These are phyloP conservation scores for Heliothis virescens DNA, from an alignment of 1,140 invertebrate species.

Conservation along the genomic window DNA sequence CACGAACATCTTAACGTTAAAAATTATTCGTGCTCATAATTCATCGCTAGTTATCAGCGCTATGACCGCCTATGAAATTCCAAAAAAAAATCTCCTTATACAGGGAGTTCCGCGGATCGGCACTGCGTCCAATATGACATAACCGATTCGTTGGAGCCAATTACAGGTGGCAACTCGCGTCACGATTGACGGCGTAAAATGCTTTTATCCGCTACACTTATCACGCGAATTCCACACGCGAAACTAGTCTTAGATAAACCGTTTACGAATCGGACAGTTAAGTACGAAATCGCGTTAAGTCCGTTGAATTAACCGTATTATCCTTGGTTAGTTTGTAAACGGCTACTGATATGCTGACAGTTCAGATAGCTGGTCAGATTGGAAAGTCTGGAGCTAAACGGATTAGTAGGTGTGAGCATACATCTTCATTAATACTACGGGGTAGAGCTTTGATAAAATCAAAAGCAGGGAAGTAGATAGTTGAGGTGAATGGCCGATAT, in stretches of 20 bases:
- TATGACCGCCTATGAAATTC: slow-evolving; percentile 25
- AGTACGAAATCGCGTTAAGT: slow-evolving; percentile 49
- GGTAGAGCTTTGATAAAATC: neutral
- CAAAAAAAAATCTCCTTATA: neutral
- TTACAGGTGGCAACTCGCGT: slow-evolving; percentile 54
- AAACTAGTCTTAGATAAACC: slow-evolving; percentile 53
- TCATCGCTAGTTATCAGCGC: neutral
- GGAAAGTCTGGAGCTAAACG: neutral
- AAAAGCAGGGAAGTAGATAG: neutral
- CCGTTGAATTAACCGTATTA: slow-evolving; percentile 42
- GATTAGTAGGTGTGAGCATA: slow-evolving; percentile 3
- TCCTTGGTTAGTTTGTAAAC: slow-evolving; percentile 13
- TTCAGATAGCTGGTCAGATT: neutral
- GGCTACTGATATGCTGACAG: slow-evolving; percentile 23
- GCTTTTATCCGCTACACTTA: slow-evolving; percentile 56
- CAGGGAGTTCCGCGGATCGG: neutral
- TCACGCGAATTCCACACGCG: slow-evolving; percentile 62
- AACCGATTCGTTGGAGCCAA: slow-evolving; percentile 63
- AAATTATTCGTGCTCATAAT: slow-evolving; percentile 12
- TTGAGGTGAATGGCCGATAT: neutral
- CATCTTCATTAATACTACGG: slow-evolving; percentile 1
- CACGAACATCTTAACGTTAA: neutral
- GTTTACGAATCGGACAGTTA: slow-evolving; percentile 58
- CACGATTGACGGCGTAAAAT: slow-evolving; percentile 57
- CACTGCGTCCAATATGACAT: slow-evolving; percentile 56